Evolutionary conservation across 2,888 invertebrate species (phyloP).

Genomic region (Anticlea derivata): DNA sequence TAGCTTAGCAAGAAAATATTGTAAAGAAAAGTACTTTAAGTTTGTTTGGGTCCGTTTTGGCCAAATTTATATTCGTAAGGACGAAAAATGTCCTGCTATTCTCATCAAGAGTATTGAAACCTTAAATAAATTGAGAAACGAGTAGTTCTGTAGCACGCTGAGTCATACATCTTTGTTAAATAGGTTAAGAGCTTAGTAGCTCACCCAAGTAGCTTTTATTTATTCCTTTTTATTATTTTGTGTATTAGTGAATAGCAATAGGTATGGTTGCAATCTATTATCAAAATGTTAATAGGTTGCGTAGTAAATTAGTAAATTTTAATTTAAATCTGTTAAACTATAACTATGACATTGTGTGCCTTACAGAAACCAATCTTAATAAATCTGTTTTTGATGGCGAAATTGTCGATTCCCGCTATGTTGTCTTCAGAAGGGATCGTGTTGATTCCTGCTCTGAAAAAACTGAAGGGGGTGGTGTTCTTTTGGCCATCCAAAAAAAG

Average conservation of each 20-base stretch:
- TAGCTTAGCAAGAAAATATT: slow-evolving; percentile 9
- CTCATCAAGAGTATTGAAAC: slow-evolving; percentile 12
- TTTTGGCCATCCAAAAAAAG: slow-evolving; percentile 18
- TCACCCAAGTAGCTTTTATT: too few relatives aligned
- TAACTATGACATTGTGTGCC: slow-evolving; percentile 25
- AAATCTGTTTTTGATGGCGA: slow-evolving; percentile 18
- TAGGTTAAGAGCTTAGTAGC: too few relatives aligned
- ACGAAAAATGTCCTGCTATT: slow-evolving; percentile 12
- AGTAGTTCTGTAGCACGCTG: background rate
- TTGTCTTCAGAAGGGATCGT: slow-evolving; percentile 23
- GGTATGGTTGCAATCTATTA: slow-evolving; percentile 11
- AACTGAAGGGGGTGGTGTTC: slow-evolving; percentile 25
- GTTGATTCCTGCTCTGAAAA: slow-evolving; percentile 3
- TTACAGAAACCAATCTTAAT: slow-evolving; percentile 28
- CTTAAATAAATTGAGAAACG: slow-evolving; percentile 1
- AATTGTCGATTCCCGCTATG: slow-evolving; percentile 21
- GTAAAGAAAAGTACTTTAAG: slow-evolving; percentile 16
- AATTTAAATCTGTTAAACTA: slow-evolving; percentile 11
- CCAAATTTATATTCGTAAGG: slow-evolving; percentile 21
- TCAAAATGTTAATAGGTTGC: slow-evolving; percentile 16
- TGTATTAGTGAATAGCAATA: too few relatives aligned
- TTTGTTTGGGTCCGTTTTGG: slow-evolving; percentile 26
- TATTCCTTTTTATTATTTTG: too few relatives aligned
- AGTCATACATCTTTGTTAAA: too few relatives aligned
- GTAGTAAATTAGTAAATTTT: slow-evolving; percentile 14